Evolutionary conservation across 2,113 vertebrate species (phyloP), one percentile per base, ranked within the genome.

Genomic region (Prionailurus bengalensis): DNA sequence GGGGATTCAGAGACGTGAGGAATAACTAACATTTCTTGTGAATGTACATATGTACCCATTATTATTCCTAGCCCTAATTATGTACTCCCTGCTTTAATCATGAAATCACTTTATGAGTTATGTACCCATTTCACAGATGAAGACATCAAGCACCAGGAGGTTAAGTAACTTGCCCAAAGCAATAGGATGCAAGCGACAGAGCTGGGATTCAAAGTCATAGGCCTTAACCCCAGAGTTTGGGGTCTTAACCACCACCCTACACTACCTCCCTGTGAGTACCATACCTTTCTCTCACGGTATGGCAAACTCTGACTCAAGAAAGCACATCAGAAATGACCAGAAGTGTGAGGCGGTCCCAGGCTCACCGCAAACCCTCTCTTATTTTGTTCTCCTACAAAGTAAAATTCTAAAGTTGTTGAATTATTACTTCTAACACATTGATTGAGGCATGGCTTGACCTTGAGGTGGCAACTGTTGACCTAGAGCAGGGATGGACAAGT

Each of bases 111-210:
- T 83, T 14, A 65, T 31, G 33, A 87, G 1, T 14, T 70, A 65
- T 21, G 48, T 23, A 42, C 31, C 79, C 83, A 92, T 92, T 87
- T 95, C 81, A 86, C 31, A 89, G 33, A 93, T 66, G 65, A 91
- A 89, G 63, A 94, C 93, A 93, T 81, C 68, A 91, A 86, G n/a
- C 31, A 68, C 12, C 33, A 5, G 51, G 23, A 78, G 21, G 33
- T 55, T 68, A 82, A 94, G 80, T 45, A 39, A 92, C 36, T 42
- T 88, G 61, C 42, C 9, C 53, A 45, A 82, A 42, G 11, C 70
- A n/a, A 95, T 4, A 78, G 51, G 87, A 10, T 42, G 39, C 19
- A 95, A 71, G 79, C 25, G 27, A 42, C n/a, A 86, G 29, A 45
- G 17, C 31, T 55, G 12, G 19, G 23, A 53, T 36, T 85, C 65